A percentile compares a stretch with the other conserved stretches of the same genome.
Conservation (phyloP, 2,888 invertebrate species). For the Lysandra bellargus region DNA sequence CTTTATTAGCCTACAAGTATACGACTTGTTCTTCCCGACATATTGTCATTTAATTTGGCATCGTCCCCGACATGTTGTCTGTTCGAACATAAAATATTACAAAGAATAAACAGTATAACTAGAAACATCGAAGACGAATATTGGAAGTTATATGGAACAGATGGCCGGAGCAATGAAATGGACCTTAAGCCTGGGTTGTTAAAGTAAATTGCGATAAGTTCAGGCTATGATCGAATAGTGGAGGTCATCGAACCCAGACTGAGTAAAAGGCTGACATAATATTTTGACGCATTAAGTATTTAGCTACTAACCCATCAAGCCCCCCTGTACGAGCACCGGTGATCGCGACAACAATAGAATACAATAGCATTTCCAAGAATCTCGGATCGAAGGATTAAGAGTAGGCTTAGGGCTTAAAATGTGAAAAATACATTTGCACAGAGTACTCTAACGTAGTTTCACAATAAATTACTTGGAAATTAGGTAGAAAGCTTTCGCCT, state of each 20-base stretch:
- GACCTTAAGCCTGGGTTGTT: constrained; percentile 31
- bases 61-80: neutral
- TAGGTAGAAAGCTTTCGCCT: constrained; percentile 1
- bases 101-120: constrained; percentile 25
- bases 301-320: neutral
- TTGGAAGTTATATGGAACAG: constrained; percentile 32
- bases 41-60: neutral
- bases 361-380: no score
- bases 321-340: no score
- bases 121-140: constrained; percentile 25
- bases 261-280: constrained; percentile 7
- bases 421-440: neutral
- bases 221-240: constrained; percentile 20
- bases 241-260: constrained; percentile 19
- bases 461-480: neutral
- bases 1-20: neutral
- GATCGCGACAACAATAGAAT: no score
- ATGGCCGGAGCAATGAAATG: constrained; percentile 28
- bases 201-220: constrained; percentile 29
- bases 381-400: no score
- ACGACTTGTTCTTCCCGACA: neutral
- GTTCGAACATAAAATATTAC: constrained; percentile 6
- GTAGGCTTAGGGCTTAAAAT: neutral
- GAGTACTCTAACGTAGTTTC: no score
- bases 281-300: neutral